phyloP scores from a whole-genome alignment of 2,797 vertebrate species.

The Prionace glauca region DNA sequence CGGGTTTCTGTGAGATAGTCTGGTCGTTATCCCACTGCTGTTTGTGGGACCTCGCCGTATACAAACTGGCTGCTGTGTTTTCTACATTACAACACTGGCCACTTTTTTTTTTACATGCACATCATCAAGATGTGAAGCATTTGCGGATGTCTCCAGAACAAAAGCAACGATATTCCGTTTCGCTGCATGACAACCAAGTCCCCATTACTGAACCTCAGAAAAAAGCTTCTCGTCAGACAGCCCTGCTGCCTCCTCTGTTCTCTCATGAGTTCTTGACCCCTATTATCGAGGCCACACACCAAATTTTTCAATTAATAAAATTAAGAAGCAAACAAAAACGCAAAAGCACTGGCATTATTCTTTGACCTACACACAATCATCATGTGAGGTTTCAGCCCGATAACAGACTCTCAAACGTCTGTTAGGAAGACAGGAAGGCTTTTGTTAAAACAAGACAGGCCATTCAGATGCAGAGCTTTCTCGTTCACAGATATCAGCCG shows the following conservation, averaged over 20 bases:
- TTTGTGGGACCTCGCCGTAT: background rate
- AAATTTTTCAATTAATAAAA: slow-evolving; percentile 37
- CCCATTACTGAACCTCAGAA: background rate
- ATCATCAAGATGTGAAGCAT: background rate
- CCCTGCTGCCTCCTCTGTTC: background rate
- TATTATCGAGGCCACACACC: slow-evolving; percentile 17
- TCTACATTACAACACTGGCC: background rate
- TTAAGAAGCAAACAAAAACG: slow-evolving; percentile 35
- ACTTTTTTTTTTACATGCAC: background rate
- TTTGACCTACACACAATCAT: slow-evolving; percentile 21
- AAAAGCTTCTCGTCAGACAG: background rate
- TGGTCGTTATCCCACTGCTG: background rate
- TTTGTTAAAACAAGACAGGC: slow-evolving; percentile 25
- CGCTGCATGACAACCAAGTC: background rate
- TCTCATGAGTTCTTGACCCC: slow-evolving; percentile 31
- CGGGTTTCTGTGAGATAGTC: background rate
- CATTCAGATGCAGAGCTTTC: background rate
- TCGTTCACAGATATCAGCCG: slow-evolving; percentile 16
- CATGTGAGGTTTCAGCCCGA: slow-evolving; percentile 28
- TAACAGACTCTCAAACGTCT: slow-evolving; percentile 22
- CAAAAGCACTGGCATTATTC: slow-evolving; percentile 29
- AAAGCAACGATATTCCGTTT: background rate
- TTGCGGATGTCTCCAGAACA: background rate
- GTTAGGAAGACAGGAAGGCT: background rate
- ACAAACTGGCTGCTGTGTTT: background rate